Conservation (phyloP, 1,140 invertebrate species). For the Atta cephalotes region DNA sequence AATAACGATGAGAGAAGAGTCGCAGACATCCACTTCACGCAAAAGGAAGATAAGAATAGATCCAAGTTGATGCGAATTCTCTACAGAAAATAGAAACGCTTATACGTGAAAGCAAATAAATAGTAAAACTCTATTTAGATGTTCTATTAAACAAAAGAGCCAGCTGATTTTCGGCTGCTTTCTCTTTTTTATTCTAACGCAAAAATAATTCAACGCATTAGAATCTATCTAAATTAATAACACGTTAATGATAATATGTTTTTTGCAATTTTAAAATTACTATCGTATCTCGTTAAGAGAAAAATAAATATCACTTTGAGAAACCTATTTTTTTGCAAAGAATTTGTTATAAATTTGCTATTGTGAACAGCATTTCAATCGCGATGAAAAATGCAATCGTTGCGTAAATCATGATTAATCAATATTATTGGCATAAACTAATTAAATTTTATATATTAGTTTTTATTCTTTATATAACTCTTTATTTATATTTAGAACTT, state of each 20-base stretch:
- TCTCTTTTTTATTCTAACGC: background rate
- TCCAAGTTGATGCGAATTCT: slow-evolving; percentile 40
- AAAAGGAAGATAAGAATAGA: slow-evolving; percentile 52
- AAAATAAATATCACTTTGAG: too few relatives aligned
- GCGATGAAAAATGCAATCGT: background rate
- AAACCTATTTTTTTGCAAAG: too few relatives aligned
- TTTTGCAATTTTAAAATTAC: background rate
- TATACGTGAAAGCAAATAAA: slow-evolving; percentile 10
- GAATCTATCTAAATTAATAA: background rate
- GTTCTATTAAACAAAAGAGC: background rate
- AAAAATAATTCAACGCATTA: background rate
- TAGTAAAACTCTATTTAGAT: background rate
- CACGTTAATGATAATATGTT: background rate
- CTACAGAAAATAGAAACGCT: slow-evolving; percentile 11
- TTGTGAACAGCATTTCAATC: background rate
- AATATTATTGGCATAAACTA: background rate
- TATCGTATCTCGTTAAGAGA: background rate
- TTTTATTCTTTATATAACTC: background rate
- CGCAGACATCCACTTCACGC: slow-evolving; percentile 19
- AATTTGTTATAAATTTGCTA: too few relatives aligned
- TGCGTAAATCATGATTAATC: background rate
- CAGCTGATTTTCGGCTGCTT: background rate
- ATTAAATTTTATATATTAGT: background rate
- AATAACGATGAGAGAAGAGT: slow-evolving; percentile 25
- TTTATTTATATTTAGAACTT: background rate